Evolutionary conservation across 2,888 invertebrate genomes (phyloP).

Genomic region (Incurvaria masculella): DNA sequence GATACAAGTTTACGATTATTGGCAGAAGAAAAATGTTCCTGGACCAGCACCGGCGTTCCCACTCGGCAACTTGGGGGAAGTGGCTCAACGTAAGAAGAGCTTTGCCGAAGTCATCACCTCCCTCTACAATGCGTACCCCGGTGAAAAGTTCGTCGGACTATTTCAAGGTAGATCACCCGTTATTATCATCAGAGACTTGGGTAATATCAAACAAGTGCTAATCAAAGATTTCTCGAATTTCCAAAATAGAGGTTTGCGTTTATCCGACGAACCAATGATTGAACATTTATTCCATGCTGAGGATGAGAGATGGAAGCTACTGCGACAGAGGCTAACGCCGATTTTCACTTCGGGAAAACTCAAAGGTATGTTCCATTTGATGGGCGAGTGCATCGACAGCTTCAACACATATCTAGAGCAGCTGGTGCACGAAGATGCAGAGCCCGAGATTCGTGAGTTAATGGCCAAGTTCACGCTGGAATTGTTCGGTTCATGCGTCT

Average conservation of each 20-base stretch:
- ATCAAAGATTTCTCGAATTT: conserved; percentile 5
- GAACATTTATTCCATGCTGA: conserved; percentile 2
- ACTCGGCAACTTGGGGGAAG: conserved; percentile 18
- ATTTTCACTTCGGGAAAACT: conserved; percentile 4
- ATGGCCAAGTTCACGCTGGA: conserved; percentile 14
- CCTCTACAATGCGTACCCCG: conserved; percentile 4
- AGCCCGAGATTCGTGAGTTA: background rate
- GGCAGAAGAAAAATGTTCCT: conserved; percentile 16
- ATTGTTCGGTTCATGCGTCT: background rate
- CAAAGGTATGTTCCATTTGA: conserved; percentile 3
- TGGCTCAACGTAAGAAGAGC: conserved; percentile 11
- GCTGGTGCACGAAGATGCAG: background rate
- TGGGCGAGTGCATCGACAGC: background rate
- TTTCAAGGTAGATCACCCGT: conserved; percentile 6
- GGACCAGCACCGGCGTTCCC: conserved; percentile 18
- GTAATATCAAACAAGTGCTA: conserved; percentile 2
- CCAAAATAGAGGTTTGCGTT: background rate
- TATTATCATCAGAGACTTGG: conserved; percentile 7
- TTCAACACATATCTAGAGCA: background rate
- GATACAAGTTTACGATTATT: conserved; percentile 9
- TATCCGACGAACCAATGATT: background rate
- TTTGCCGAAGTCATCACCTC: background rate
- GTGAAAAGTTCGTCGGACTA: conserved; percentile 9
- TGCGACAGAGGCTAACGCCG: conserved; percentile 3
- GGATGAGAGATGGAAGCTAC: conserved; percentile 1